phyloP scores from a whole-genome alignment of 2,888 invertebrate species.

The Hirtodrosophila trivittata region DNA sequence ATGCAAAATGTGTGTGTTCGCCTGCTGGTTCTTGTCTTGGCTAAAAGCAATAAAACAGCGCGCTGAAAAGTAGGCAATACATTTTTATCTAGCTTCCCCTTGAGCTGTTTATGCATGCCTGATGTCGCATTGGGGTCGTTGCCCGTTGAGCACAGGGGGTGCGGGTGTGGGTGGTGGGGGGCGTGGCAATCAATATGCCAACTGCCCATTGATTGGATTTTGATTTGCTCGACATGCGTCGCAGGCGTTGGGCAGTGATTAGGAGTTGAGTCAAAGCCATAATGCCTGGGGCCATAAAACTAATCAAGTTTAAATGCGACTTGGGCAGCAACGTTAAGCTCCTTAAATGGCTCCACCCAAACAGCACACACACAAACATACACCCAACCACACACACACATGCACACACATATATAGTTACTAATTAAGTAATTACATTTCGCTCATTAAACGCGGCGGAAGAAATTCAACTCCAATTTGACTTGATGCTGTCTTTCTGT shows the following conservation, averaged over 20 bases:
- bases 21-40: conserved; percentile 27
- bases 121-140: conserved; percentile 14
- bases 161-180: not conserved
- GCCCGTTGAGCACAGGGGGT: not conserved
- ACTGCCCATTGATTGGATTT: conserved; percentile 74
- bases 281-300: conserved; percentile 63
- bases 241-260: conserved; percentile 51
- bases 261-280: conserved; percentile 39
- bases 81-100: conserved; percentile 39
- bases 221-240: conserved; percentile 52
- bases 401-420: conserved; percentile 28
- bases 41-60: conserved; percentile 37
- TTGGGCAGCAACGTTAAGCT: conserved; percentile 66
- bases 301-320: conserved; percentile 77
- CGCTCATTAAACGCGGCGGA: conserved; percentile 69
- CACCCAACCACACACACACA: conserved; percentile 9
- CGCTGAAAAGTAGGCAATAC: conserved; percentile 71
- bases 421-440: conserved; percentile 80
- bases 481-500: conserved; percentile 54
- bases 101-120: conserved; percentile 25
- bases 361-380: conserved; percentile 16
- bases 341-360: conserved; percentile 52
- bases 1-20: conserved; percentile 58
- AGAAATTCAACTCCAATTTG: conserved; percentile 73
- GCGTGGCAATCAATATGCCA: conserved; percentile 66